A percentile compares a stretch with the other conserved stretches of the same genome.
These are phyloP conservation scores for Pharmacophagus antenor DNA, from an alignment of 2,888 invertebrate genomes.

Conservation along the genomic window DNA sequence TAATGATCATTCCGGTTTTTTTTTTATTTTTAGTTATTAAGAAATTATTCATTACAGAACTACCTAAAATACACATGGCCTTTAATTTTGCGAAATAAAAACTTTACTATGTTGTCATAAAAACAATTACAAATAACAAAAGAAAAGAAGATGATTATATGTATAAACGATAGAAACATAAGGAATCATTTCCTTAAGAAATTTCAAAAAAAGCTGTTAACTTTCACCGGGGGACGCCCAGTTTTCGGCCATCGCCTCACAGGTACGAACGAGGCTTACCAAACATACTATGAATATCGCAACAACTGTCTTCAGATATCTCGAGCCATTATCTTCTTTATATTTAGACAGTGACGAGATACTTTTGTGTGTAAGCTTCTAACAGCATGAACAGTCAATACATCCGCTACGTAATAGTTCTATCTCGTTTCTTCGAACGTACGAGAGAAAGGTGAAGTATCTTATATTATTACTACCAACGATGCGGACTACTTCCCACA, in stretches of 20 bases:
- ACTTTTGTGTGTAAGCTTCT: conserved; percentile 29
- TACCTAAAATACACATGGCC: background rate
- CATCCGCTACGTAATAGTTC: conserved; percentile 33
- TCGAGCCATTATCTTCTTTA: conserved; percentile 23
- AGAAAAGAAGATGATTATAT: conserved; percentile 13
- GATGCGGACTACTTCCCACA: conserved; percentile 70
- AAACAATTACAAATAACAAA: conserved; percentile 4
- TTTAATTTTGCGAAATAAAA: background rate
- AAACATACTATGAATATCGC: conserved; percentile 25
- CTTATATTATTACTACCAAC: conserved; percentile 42
- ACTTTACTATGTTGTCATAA: background rate
- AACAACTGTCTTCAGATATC: conserved; percentile 21
- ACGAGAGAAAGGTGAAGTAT: conserved; percentile 60
- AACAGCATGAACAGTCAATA: conserved; percentile 21
- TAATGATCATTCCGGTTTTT: too few relatives aligned
- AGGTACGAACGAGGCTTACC: conserved; percentile 48
- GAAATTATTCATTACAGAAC: background rate
- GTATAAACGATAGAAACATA: conserved; percentile 18
- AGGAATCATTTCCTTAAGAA: conserved; percentile 38
- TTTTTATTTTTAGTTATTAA: too few relatives aligned
- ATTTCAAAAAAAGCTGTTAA: conserved; percentile 42
- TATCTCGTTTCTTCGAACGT: conserved; percentile 54
- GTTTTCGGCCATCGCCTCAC: conserved; percentile 51
- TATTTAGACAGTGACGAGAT: conserved; percentile 24
- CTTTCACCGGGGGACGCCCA: conserved; percentile 73